These are phyloP conservation scores for Philopedon plagiatum DNA, from an alignment of 2,888 invertebrate species.

Conservation along the genomic window DNA sequence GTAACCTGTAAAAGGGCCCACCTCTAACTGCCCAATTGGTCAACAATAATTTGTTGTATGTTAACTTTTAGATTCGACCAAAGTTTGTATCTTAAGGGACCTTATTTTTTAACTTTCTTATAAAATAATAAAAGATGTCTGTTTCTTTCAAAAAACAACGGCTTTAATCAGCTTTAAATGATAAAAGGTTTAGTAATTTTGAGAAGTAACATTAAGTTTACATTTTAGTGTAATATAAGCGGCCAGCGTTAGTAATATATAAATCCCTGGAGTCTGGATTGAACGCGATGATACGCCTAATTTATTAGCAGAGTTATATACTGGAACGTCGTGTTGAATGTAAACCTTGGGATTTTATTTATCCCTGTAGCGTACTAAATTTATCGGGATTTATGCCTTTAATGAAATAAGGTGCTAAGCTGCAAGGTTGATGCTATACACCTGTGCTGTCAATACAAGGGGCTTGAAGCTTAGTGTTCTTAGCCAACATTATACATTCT, in stretches of 20 bases:
- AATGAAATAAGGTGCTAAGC: background rate
- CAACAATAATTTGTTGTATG: no score
- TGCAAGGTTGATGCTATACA: background rate
- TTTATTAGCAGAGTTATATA: background rate
- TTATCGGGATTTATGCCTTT: background rate
- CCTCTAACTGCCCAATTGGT: no score
- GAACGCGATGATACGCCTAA: conserved; percentile 2
- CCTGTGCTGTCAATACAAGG: background rate
- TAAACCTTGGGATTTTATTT: conserved; percentile 1
- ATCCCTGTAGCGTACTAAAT: background rate
- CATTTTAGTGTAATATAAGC: background rate
- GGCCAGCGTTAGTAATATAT: background rate
- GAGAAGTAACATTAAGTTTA: background rate
- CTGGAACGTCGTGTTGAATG: background rate
- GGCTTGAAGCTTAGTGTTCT: no score
- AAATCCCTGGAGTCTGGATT: background rate
- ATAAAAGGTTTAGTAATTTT: no score
- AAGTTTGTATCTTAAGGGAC: no score
- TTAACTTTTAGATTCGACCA: no score
- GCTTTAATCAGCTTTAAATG: no score
- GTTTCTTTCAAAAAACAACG: no score
- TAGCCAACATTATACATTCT: no score
- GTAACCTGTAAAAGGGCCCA: no score
- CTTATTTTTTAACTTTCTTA: no score
- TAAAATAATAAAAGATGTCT: no score